A percentile compares a stretch with the other conserved stretches of the same genome.
Conservation (phyloP, 2,888 invertebrate genomes). For the Aphidoletes aphidimyza region DNA sequence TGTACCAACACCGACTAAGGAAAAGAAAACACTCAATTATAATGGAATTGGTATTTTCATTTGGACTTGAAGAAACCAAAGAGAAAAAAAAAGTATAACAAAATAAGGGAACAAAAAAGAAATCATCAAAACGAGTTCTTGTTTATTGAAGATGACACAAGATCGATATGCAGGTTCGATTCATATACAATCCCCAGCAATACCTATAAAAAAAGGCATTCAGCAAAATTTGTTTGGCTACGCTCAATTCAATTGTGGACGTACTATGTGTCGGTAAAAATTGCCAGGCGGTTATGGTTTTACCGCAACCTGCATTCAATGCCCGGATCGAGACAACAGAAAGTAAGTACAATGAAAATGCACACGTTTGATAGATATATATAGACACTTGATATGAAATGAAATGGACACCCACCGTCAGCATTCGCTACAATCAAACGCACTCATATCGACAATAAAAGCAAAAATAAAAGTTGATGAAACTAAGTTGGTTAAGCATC, state of each 20-base stretch:
- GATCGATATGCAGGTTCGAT: constrained; percentile 53
- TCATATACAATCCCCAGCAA: background rate
- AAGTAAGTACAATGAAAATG: background rate
- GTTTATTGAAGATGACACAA: constrained; percentile 14
- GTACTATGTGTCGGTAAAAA: constrained; percentile 12
- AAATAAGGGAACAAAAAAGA: background rate
- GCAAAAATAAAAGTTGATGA: background rate
- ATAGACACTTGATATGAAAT: constrained; percentile 19
- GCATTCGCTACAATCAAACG: background rate
- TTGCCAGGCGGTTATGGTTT: constrained; percentile 12
- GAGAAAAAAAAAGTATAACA: background rate
- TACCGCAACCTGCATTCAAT: constrained; percentile 25
- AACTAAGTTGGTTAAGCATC: background rate
- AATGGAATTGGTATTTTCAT: constrained; percentile 39
- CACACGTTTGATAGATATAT: constrained; percentile 44
- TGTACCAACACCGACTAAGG: constrained; percentile 24
- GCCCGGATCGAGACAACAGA: background rate
- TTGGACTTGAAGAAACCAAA: constrained; percentile 1
- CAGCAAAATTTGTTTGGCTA: background rate
- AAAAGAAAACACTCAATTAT: constrained; percentile 53
- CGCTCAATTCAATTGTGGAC: constrained; percentile 2
- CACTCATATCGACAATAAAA: background rate
- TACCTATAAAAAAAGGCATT: constrained; percentile 50
- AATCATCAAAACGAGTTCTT: background rate
- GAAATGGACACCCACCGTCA: constrained; percentile 36